Evolutionary conservation across 2,113 vertebrate genomes (phyloP), one percentile per base, ranked within the genome.

Genomic region (Hemibagrus wyckioides): DNA sequence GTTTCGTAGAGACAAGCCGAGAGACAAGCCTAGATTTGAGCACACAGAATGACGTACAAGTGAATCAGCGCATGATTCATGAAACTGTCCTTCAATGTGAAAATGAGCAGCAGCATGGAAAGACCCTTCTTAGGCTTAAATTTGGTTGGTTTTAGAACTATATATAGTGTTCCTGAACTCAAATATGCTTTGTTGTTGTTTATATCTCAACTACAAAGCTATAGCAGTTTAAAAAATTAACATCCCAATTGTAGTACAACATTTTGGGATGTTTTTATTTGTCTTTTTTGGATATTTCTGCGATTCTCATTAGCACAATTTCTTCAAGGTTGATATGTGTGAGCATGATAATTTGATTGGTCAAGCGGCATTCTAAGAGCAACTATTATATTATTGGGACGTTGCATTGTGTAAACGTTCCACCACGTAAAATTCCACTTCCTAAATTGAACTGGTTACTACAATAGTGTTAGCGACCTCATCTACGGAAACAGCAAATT

Each of bases 11-110:
- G 57, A 81, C 54, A 81, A 36, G 6, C 52, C 6, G 23, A 28
- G 79, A 57, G 52, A 54, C 52, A 28, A 57, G 54, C 19, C n/a
- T 56, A 81, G 30, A 81, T 36, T 39, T 57, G 30, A 56, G 54
- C 33, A 39, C 33, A 81, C 10, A 14, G 79, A 56, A 56, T 54
- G 77, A 81, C 0, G 30, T 25, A 41, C 10, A 59, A 19, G 59
- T 81, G 79, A 81, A 81, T 81, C 54, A 81, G 33, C 21, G 6
- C 57, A 3, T 59, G 52, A 81, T 39, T 59, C 54, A 81, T 81
- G 21, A 59, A 56, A 59, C 30, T 80, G 50, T 6, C 14, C 21
- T 80, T 56, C 9, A 56, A 11, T 1, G 36, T 23, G n/a, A 8
- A 79, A 50, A 30, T 54, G n/a, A 77, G 28, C 41, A 48, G 36